phyloP scores from a whole-genome alignment of 2,888 invertebrate genomes.

The Lasioglossum lativentre region DNA sequence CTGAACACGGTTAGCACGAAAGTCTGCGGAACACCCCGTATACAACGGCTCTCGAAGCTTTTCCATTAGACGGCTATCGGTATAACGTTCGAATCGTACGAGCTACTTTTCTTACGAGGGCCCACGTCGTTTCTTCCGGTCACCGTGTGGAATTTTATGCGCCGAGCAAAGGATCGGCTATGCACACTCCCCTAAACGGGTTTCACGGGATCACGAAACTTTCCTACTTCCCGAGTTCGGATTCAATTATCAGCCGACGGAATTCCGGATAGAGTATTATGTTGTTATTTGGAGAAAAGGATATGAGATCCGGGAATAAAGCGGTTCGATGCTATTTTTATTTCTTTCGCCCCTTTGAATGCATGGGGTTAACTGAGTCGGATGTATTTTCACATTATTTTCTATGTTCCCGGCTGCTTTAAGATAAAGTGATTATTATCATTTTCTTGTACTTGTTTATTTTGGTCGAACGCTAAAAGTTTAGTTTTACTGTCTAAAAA shows the following conservation, averaged over 20 bases:
- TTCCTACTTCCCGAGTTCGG: not conserved
- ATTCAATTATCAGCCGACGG: not conserved
- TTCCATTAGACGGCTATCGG: slow-evolving; percentile 45
- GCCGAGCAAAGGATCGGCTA: not conserved
- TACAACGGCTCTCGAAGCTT: slow-evolving; percentile 12
- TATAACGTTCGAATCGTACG: slow-evolving; percentile 12
- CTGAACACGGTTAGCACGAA: not conserved
- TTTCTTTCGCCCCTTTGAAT: not conserved
- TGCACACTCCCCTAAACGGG: not conserved
- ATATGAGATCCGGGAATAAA: not conserved
- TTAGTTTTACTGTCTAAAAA: too few relatives aligned
- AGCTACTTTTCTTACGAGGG: slow-evolving; percentile 17
- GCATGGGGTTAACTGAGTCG: not conserved
- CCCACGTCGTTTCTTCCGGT: not conserved
- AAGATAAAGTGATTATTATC: too few relatives aligned
- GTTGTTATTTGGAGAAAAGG: slow-evolving; percentile 6
- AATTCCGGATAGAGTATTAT: not conserved
- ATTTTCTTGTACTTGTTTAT: not conserved
- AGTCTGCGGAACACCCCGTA: slow-evolving; percentile 8
- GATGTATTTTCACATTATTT: not conserved
- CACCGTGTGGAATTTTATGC: slow-evolving; percentile 24
- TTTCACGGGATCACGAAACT: not conserved
- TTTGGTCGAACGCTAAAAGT: too few relatives aligned
- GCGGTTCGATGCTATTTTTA: not conserved
- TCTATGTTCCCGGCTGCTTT: too few relatives aligned